Base-by-base conservation (phyloP, 2,113 vertebrate species). In the Cricetomys ansorgei region DNA sequence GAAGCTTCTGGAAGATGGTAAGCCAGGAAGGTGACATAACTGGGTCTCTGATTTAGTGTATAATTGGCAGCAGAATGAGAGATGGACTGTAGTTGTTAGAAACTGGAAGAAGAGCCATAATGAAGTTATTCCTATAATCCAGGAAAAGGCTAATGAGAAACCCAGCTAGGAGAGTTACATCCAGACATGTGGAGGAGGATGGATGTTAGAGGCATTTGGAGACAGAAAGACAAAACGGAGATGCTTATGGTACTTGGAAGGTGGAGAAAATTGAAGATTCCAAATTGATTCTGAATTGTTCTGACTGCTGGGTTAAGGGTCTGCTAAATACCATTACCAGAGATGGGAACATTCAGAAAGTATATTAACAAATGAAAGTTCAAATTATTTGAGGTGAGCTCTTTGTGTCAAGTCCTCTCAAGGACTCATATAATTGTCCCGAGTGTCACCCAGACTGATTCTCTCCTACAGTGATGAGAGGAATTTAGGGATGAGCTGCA, bases 361-460 rank as follows among this genome's bases (percentile, higher is more conserved):
- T 75, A 2, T 84, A 83, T 94, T 96, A 89, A 83, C 62, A 84
- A 94, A 37, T 21, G 13, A 64, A 93, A 92, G 27, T 73, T 94
- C 43, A 34, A 85, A 95, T 94, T n/a, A 69, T 62, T 29, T 91
- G 53, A 96, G 45, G 45, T 85, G 76, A 76, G 57, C 50, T 91
- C 48, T 69, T 85, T 81, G 27, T 92, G 34, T 45, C 45, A 65
- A 85, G 64, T 75, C 55, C 45, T 90, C 21, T 55, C 17, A 69
- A 91, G 65, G 73, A 53, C 19, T 87, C 53, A 62, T 5, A 45
- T 83, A 80, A 86, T 48, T 62, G 19, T 77, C 43, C 67, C 5
- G 1, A 76, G 50, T 64, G 29, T 16, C 70, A 87, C 37, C n/a
- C n/a, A 76, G 57, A 21, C 37, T 21, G 43, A 10, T 48, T 92